phyloP scores from a whole-genome alignment of 2,797 vertebrate genomes.

The Paramormyrops hopkinsi region DNA sequence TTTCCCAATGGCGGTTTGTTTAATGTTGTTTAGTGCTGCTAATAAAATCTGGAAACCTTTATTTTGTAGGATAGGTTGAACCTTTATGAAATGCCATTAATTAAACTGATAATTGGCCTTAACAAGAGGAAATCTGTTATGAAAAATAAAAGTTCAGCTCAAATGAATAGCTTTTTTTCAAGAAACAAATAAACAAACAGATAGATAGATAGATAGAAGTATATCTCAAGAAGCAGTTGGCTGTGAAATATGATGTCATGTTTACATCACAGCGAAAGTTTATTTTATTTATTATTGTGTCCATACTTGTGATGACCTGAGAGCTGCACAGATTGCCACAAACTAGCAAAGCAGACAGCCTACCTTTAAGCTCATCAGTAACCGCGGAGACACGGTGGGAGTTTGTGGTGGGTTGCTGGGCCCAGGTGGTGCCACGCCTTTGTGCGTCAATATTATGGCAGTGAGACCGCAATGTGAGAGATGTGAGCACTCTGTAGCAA shows the following conservation, averaged over 20 bases:
- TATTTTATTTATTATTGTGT: neutral
- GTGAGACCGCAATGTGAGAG: neutral
- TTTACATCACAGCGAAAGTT: neutral
- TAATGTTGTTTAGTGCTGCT: slow-evolving; percentile 8
- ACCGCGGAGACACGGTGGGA: neutral
- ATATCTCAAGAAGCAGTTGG: neutral
- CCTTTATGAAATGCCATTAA: slow-evolving; percentile 5
- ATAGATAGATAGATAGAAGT: neutral
- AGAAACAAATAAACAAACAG: neutral
- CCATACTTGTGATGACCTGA: no score
- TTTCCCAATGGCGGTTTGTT: neutral
- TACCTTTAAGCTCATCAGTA: neutral
- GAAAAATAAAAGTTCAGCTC: neutral
- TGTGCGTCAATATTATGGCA: neutral
- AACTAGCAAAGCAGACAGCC: neutral
- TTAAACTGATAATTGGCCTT: slow-evolving; percentile 3
- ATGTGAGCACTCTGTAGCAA: neutral
- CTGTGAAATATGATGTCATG: neutral
- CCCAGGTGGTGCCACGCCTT: neutral
- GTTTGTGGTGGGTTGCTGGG: neutral
- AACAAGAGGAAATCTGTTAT: neutral
- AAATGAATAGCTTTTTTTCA: neutral
- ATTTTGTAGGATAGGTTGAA: neutral
- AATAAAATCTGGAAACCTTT: slow-evolving; percentile 13
- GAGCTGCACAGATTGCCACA: neutral